Evolutionary conservation across 2,113 vertebrate species (phyloP).

Genomic region (Platysteira castanea): DNA sequence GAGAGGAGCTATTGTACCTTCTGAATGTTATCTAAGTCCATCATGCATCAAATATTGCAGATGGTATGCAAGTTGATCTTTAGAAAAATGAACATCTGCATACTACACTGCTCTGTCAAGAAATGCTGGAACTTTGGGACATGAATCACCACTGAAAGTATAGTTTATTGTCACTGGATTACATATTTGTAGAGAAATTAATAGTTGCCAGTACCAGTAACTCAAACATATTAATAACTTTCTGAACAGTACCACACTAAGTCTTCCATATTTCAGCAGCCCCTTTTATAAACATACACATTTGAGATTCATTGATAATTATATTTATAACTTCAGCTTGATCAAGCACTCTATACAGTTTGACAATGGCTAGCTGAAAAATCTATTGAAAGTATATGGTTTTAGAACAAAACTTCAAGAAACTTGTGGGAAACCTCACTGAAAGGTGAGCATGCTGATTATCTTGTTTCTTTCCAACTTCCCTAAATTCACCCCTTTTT

Average conservation of each 20-base stretch:
- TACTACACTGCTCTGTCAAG: neutral
- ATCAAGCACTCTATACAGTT: neutral
- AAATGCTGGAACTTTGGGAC: neutral
- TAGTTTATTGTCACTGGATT: neutral
- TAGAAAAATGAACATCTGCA: neutral
- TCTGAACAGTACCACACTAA: neutral
- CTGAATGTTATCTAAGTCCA: neutral
- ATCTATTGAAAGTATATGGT: neutral
- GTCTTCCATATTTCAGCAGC: neutral
- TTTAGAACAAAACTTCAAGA: neutral
- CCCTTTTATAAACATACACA: neutral
- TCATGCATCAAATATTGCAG: neutral
- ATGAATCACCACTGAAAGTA: neutral
- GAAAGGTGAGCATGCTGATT: neutral
- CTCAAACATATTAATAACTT: neutral
- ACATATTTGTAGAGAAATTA: neutral
- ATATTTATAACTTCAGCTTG: neutral
- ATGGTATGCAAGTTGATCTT: neutral
- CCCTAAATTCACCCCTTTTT: neutral
- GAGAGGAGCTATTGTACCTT: neutral
- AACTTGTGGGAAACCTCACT: neutral
- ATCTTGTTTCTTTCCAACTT: neutral
- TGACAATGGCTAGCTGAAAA: neutral
- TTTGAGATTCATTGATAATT: neutral
- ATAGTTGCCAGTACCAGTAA: neutral